These are phyloP conservation scores for Pipistrellus nathusii DNA, from an alignment of 2,797 vertebrate genomes.

Conservation along the genomic window DNA sequence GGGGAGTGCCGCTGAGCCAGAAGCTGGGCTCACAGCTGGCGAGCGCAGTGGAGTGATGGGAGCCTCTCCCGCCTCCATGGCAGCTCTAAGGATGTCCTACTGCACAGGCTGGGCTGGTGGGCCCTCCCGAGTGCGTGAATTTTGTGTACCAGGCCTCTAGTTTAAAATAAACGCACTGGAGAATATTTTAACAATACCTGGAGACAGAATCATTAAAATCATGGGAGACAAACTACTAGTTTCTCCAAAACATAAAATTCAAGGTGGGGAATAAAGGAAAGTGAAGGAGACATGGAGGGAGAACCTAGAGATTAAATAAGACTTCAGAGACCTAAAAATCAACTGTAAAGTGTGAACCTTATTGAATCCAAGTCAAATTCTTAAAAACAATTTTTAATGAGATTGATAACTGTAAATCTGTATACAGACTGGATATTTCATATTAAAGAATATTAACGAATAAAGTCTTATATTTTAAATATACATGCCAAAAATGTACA, in stretches of 20 bases:
- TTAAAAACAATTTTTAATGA: conserved; percentile 36
- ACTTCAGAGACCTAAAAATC: neutral
- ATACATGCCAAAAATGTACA: neutral
- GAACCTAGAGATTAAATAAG: neutral
- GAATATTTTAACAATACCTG: neutral
- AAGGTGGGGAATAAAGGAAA: neutral
- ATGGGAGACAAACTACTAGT: neutral
- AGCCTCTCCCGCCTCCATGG: too few species aligned
- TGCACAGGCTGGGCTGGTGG: too few species aligned
- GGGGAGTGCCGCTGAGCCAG: too few species aligned
- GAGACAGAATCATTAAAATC: neutral
- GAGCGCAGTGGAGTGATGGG: too few species aligned
- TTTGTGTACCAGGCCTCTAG: neutral
- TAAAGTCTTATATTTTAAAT: conserved; percentile 22
- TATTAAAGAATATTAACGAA: conserved; percentile 34
- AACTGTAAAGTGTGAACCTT: neutral
- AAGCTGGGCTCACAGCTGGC: too few species aligned
- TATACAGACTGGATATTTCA: neutral
- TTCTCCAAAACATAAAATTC: conserved; percentile 23
- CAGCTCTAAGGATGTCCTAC: too few species aligned
- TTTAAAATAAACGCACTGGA: neutral
- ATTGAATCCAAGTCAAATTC: neutral
- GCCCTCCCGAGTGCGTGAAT: too few species aligned
- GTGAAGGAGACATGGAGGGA: neutral
- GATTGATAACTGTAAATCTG: conserved; percentile 5